Percentiles rank a stretch among this genome's conserved stretches.
phyloP scores from a whole-genome alignment of 2,113 vertebrate genomes.

The Cacatua alba region DNA sequence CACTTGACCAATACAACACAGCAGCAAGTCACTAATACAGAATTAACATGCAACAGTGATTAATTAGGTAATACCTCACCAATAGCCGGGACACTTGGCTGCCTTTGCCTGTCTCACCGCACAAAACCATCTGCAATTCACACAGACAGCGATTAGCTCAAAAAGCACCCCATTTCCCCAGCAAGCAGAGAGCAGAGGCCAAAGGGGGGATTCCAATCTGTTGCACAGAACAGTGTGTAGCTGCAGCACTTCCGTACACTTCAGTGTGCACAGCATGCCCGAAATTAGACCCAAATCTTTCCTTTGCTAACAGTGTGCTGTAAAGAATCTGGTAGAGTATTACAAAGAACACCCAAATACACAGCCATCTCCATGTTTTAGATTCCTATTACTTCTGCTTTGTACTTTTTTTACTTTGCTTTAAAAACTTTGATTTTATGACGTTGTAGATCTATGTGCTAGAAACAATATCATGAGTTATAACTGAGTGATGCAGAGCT shows the following conservation, averaged over 20 bases:
- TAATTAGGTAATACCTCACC: slow-evolving; percentile 23
- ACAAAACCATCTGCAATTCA: neutral
- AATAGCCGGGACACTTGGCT: neutral
- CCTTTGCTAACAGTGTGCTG: neutral
- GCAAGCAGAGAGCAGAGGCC: neutral
- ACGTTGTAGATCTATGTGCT: neutral
- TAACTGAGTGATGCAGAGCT: neutral
- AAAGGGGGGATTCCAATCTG: slow-evolving; percentile 7
- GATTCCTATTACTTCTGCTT: neutral
- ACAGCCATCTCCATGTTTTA: neutral
- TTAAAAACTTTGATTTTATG: neutral
- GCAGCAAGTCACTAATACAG: neutral
- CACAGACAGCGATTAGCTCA: neutral
- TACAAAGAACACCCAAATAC: neutral
- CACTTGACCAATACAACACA: slow-evolving; percentile 27
- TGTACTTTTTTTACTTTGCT: neutral
- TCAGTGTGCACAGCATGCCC: neutral
- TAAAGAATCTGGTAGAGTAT: neutral
- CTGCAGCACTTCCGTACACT: neutral
- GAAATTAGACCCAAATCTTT: slow-evolving; percentile 28
- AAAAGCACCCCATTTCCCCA: neutral
- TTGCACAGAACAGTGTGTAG: neutral
- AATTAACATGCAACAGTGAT: neutral
- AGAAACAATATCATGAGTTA: neutral
- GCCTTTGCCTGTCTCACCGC: neutral